Base-by-base conservation (phyloP, 2,797 vertebrate genomes). In the Babyrousa celebensis region DNA sequence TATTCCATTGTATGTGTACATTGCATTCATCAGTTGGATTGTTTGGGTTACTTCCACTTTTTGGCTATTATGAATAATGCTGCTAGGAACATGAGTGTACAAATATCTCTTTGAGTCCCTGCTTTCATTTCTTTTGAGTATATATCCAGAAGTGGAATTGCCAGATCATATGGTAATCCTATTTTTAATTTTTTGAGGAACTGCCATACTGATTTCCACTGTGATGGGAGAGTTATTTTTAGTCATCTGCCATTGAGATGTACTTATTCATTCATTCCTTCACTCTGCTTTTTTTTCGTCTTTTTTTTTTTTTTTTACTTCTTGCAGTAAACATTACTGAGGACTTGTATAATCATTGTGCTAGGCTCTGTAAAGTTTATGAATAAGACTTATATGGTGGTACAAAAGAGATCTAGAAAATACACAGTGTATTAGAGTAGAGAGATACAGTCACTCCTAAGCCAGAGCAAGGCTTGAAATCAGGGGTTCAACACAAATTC, bases 171-270 rank as follows among this genome's bases (percentile, higher is more conserved):
- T 48, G 48, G 23, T 29, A 72, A 85, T 78, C 93, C 92, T 94
- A 32, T 71, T 94, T 90, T 85, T 71, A 80, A 82, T 29, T 20
- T 88, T 82, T 83, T 85, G 68, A 96, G n/a, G 5, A 95, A 27
- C 40, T 40, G 40, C 29, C 29, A 54, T 74, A 48, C 5, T 83
- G 58, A 40, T 92, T 94, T 89, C 62, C 56, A 56, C 29, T 43
- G 63, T 25, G 56, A 72, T 36, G 58, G 20, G 71, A 85, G 71
- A 95, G 36, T 43, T 93, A 83, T 89, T 93, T 93, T 86, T 89
- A 89, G 36, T 74, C 75, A 36, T 60, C 60, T 89, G 89, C 78
- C 77, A 14, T 65, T 52, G 67, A 65, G 52, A 78, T 79, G 43
- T 54, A 80, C 52, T 75, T 86, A 86, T 18, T 78, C 52, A 27